Conservation (phyloP, 2,888 invertebrate species). For the Caenorhabditis imperialis region DNA sequence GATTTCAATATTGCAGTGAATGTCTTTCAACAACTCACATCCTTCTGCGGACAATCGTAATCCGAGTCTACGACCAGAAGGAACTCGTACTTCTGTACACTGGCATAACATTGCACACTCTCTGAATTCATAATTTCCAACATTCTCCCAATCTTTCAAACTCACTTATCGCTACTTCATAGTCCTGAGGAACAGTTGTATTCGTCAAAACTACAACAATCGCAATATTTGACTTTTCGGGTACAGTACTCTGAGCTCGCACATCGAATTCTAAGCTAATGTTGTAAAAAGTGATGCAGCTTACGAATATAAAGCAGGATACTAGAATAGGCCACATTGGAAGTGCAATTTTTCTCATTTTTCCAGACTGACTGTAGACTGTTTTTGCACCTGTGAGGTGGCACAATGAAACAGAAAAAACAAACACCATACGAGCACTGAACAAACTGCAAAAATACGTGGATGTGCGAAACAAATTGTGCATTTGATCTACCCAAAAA, state of each 20-base stretch:
- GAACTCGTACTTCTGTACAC: conserved; percentile 30
- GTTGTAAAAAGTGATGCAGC: background rate
- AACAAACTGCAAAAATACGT: background rate
- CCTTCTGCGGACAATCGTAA: conserved; percentile 26
- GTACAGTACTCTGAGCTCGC: background rate
- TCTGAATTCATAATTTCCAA: conserved; percentile 17
- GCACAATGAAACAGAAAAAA: background rate
- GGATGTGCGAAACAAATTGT: background rate
- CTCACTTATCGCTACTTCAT: conserved; percentile 14
- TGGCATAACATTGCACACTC: conserved; percentile 35
- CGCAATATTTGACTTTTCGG: background rate
- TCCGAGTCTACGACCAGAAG: conserved; percentile 9
- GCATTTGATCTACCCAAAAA: too few relatives aligned
- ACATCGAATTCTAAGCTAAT: too few relatives aligned
- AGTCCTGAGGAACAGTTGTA: conserved; percentile 13
- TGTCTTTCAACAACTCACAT: conserved; percentile 12
- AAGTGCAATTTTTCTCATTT: too few relatives aligned
- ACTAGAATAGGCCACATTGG: background rate
- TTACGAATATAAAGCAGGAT: background rate
- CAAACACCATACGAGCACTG: conserved; percentile 1
- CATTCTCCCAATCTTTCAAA: background rate
- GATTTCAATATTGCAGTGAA: background rate
- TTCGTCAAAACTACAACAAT: conserved; percentile 22
- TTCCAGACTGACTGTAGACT: too few relatives aligned
- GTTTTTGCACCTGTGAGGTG: conserved; percentile 24